These are phyloP conservation scores for Beaufortia kweichowensis DNA, from an alignment of 2,113 vertebrate genomes.

Conservation along the genomic window DNA sequence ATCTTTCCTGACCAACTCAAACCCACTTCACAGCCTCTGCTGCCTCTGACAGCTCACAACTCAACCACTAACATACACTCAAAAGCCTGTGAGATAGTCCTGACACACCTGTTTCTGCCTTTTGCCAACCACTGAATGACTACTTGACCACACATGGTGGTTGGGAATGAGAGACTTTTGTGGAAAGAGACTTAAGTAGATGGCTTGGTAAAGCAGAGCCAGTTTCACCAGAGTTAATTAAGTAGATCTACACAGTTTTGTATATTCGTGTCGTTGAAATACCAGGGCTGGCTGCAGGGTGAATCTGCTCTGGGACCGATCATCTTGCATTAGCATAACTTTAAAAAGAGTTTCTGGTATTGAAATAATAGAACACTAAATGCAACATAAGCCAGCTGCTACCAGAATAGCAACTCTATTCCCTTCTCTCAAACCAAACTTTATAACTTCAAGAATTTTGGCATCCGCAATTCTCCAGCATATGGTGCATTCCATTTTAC, in stretches of 20 bases:
- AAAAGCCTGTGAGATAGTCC: too few species aligned
- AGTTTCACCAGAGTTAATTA: too few species aligned
- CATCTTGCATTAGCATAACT: too few species aligned
- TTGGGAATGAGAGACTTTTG: background rate
- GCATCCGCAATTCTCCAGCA: background rate
- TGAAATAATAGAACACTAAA: background rate
- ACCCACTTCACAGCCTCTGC: background rate
- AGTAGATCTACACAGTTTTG: too few species aligned
- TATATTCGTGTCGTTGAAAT: too few species aligned
- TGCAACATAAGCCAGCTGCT: slow-evolving; percentile 4
- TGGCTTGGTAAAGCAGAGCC: too few species aligned
- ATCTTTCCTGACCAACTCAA: slow-evolving; percentile 26
- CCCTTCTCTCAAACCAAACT: slow-evolving; percentile 15
- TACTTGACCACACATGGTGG: background rate
- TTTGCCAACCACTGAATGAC: background rate
- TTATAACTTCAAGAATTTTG: background rate
- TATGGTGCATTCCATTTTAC: slow-evolving; percentile 24
- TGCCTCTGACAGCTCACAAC: slow-evolving; percentile 1
- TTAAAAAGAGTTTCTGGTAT: too few species aligned
- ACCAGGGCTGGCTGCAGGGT: too few species aligned
- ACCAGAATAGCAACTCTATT: slow-evolving; percentile 1
- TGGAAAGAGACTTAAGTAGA: background rate
- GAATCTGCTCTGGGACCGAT: too few species aligned
- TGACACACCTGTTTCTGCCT: background rate
- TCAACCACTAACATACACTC: background rate